These are phyloP conservation scores for Otolemur crassicaudatus DNA, from an alignment of 2,797 vertebrate genomes.

Conservation along the genomic window DNA sequence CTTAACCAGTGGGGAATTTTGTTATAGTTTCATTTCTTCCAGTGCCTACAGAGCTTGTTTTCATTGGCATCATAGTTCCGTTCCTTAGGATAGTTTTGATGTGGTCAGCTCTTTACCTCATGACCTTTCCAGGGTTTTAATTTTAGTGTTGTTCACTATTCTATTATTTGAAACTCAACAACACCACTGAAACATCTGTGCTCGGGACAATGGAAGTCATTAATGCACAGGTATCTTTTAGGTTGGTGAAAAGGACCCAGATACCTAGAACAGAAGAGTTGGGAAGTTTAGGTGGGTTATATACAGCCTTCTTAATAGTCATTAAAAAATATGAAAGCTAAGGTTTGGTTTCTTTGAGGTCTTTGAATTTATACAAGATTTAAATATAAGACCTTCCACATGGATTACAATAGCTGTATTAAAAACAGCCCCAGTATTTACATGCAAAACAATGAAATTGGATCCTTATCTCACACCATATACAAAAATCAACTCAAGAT, in stretches of 20 bases:
- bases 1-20: background rate
- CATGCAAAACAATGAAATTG: background rate
- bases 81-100: slow-evolving; percentile 14
- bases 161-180: background rate
- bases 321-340: slow-evolving; percentile 2
- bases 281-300: background rate
- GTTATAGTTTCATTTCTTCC: slow-evolving; percentile 14
- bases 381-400: background rate
- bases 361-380: slow-evolving; percentile 17
- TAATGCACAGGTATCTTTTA: background rate
- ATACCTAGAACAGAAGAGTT: background rate
- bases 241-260: background rate
- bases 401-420: slow-evolving; percentile 3
- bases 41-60: background rate
- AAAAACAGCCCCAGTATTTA: background rate
- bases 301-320: background rate
- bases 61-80: background rate
- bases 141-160: background rate
- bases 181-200: background rate
- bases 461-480: background rate
- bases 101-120: background rate
- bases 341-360: background rate
- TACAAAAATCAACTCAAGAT: background rate
- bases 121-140: slow-evolving; percentile 11
- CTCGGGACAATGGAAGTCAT: background rate